Evolutionary conservation across 2,888 invertebrate genomes (phyloP).

Genomic region (Antheraea assamensis): DNA sequence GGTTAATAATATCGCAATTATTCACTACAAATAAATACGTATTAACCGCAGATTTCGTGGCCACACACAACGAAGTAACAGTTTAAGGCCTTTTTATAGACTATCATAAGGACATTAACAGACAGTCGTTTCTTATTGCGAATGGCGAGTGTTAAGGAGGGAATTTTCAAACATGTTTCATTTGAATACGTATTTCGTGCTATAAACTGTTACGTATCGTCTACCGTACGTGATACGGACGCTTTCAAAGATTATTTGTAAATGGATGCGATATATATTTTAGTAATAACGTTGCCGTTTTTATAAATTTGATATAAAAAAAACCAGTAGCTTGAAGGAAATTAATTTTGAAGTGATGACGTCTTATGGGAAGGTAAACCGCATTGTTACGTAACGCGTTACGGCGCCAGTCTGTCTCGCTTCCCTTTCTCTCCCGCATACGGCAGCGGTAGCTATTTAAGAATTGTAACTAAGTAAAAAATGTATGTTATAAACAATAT

Average conservation of each 20-base stretch:
- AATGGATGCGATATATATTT: background rate
- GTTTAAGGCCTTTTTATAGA: constrained; percentile 47
- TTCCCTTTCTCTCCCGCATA: too few species aligned
- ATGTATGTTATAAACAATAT: too few species aligned
- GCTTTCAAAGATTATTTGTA: background rate
- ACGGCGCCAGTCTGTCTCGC: too few species aligned
- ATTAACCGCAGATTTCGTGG: constrained; percentile 6
- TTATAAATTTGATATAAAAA: background rate
- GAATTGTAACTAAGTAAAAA: too few species aligned
- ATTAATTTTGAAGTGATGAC: background rate
- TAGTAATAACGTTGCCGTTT: background rate
- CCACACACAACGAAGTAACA: constrained; percentile 21
- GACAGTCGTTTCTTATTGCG: constrained; percentile 42
- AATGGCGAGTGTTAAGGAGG: constrained; percentile 46
- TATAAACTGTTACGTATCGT: constrained; percentile 58
- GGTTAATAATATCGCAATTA: background rate
- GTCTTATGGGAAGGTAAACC: too few species aligned
- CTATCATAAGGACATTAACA: constrained; percentile 53
- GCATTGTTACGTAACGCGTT: too few species aligned
- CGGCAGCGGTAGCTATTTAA: too few species aligned
- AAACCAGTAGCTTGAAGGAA: background rate
- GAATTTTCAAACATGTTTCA: constrained; percentile 59
- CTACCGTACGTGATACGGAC: constrained; percentile 40
- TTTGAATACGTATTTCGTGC: constrained; percentile 58
- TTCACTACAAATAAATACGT: background rate